Evolutionary conservation across 1,140 invertebrate species (phyloP), one percentile per base, ranked within the genome.

Genomic region (Aradophagus sp.): DNA sequence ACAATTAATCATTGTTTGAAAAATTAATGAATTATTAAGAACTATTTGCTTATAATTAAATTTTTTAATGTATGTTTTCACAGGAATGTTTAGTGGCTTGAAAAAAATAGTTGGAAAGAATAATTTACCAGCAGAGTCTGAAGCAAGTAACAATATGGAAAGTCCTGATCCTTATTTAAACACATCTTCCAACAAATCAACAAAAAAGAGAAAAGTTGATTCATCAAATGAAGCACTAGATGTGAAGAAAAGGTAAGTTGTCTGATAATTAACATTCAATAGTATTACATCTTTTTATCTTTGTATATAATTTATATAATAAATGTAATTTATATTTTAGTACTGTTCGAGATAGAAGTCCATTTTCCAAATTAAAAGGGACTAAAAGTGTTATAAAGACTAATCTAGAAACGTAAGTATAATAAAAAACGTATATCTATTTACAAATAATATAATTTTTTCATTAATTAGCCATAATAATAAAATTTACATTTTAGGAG

Each of bases 1-100:
- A n/a, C n/a, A n/a, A n/a, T n/a, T n/a, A n/a, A n/a, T n/a, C n/a
- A n/a, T n/a, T n/a, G n/a, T n/a, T n/a, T n/a, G n/a, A n/a, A n/a
- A n/a, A n/a, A n/a, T n/a, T n/a, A n/a, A n/a, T n/a, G n/a, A 23
- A 23, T 8, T 4, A 8, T 4, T 23, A 4, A 23, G 20, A 23
- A 23, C 16, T 6, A 41, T 23, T 12, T 3, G n/a, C 7, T 41
- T 34, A 14, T 23, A 8, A 23, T 23, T 23, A 8, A 23, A 5
- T 23, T 23, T 5, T 4, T 23, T 23, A 5, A 23, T 23, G 8
- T 5, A 50, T 65, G 73, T 55, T 74, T 78, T 82, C 79, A 35
- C 55, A 93, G 91, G 92, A 82, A 90, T 94, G 86, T 87, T 94
- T 27, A 92, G 87, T 81, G 92, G 92, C n/a, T 79, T 93, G 6